Evolutionary conservation across 2,888 invertebrate species (phyloP), one percentile per base, ranked within the genome.

Genomic region (Drepanosiphum platanoidis): DNA sequence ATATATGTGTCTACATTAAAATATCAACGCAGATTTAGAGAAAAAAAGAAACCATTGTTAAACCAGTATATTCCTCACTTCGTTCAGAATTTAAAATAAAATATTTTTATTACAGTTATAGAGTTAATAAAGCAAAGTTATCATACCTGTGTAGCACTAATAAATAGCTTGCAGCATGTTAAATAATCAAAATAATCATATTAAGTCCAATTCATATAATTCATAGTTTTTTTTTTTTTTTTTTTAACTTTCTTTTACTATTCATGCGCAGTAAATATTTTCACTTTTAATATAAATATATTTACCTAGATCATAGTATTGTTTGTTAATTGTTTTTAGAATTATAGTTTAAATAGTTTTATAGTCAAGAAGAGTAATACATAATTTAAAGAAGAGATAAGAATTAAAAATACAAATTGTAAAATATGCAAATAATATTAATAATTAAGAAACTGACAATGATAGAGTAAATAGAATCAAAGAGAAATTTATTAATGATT

Each of bases 91-190:
- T 36, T 7, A 61, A 32, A n/a, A 75, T 30, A 30, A 30, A n/a
- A 52, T 46, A 30, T 22, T 32, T 13, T 58, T 18, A 36, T 75
- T 36, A 1, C 27, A 4, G 4, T 15, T 32, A 66, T 66, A 30
- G 1, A 68, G 30, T 18, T 34, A 8, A 30, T 46, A 32, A 8
- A 30, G 32, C 22, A 61, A 58, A 71, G 61, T 68, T 3, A 32
- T 58, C 42, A 71, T 71, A 81, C 58, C 58, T 71, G 71, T 58
- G 30, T 3, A 42, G 32, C 42, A 58, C 58, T 71, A 39, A 3
- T 13, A 61, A 64, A 64, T 27, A 61, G 18, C 72, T 82, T 34
- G 82, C 15, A n/a, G 42, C 42, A 64, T 82, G 71, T 72, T 32
- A 18, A 61, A 42, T 72, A 32, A 61, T 71, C 39, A 0, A 72